These are phyloP conservation scores for Drosophila sucinea DNA, from an alignment of 1,140 invertebrate genomes.

Conservation along the genomic window DNA sequence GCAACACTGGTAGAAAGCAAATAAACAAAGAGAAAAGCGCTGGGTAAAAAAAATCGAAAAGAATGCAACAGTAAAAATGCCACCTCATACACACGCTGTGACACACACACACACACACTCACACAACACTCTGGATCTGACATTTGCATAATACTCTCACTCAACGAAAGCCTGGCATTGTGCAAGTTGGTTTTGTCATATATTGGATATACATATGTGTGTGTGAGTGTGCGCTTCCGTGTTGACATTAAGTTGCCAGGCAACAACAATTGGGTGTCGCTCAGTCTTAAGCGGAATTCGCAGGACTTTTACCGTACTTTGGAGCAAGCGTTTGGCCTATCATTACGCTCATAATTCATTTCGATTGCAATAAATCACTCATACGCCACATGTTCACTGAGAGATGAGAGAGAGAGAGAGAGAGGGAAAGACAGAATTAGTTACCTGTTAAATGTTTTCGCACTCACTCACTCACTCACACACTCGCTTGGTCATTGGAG, in stretches of 20 bases:
- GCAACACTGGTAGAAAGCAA: constrained; percentile 24
- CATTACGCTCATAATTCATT: constrained; percentile 43
- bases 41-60: background rate
- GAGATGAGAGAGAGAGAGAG: constrained; percentile 18
- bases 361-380: constrained; percentile 40
- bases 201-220: constrained; percentile 4
- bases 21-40: constrained; percentile 21
- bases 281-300: constrained; percentile 38
- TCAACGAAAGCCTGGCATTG: constrained; percentile 8
- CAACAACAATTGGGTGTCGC: constrained; percentile 7
- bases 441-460: constrained; percentile 24
- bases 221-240: background rate
- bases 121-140: constrained; percentile 4
- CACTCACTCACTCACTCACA: constrained; percentile 26
- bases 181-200: background rate
- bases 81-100: background rate
- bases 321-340: constrained; percentile 7
- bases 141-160: constrained; percentile 52
- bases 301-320: background rate
- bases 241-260: constrained; percentile 51
- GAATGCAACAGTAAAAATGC: constrained; percentile 15
- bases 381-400: constrained; percentile 16
- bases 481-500: constrained; percentile 35
- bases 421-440: constrained; percentile 22
- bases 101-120: background rate